Base-by-base conservation (phyloP, 1,140 invertebrate genomes). In the Daktulosphaira vitifoliae region DNA sequence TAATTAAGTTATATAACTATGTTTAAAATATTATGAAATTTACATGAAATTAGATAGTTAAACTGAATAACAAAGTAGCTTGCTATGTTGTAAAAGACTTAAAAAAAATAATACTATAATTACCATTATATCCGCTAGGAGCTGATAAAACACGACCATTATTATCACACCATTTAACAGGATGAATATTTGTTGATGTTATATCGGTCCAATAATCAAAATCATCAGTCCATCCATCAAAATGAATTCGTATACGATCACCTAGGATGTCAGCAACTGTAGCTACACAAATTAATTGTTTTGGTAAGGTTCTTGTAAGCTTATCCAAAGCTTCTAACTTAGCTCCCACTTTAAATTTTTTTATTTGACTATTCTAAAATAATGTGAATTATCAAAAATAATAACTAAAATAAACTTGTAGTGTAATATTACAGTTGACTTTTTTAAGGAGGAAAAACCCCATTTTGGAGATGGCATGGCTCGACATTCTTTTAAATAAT, bases 151-250 rank as follows among this genome's bases (percentile, higher is more conserved):
- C 77, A 66, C 85, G 81, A 5, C 84, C 85, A 72, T 90, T 86
- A 50, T 90, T 82, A 70, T 88, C 81, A 73, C 92, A 94, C 90
- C 91, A 96, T 52, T 92, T 90, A 13, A 95, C 85, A 5, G 92
- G 91, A 80, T 95, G 92, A 62, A 97, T 93, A 72, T 92, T 91
- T 0, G 92, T 91, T 0, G 91, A 95, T 37, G 82, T 84, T 0
- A 87, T 83, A 72, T 93, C 86, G 49, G 89, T 84, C 93, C 93
- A 97, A 74, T 92, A 94, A 78, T 97, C 93, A 74, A 94, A 96
- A 68, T 87, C 84, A 72, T 90, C 86, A 72, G 92, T 87, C 92
- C 92, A 96, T 69, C 89, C 90, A 79, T 96, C 93, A 77, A 96
- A 97, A 75, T 94, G 92, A 50, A 98, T 84, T 2, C 94, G 82